Percentiles rank a stretch among this genome's conserved stretches.
phyloP scores from a whole-genome alignment of 2,113 vertebrate genomes.

The Protobothrops mucrosquamatus region DNA sequence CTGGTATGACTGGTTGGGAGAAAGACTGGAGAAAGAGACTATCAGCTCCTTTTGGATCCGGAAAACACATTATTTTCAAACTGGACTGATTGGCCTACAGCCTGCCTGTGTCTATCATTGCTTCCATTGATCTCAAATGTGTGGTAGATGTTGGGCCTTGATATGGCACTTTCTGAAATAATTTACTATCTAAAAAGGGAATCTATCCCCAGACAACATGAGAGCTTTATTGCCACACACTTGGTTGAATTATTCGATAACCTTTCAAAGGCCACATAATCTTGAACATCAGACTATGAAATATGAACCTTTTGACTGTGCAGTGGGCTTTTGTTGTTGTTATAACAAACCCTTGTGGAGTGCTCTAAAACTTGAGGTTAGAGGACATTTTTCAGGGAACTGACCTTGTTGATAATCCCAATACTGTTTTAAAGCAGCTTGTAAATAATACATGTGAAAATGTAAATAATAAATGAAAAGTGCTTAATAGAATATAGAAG shows the following conservation, averaged over 20 bases:
- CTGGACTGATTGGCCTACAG: background rate
- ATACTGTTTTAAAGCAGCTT: background rate
- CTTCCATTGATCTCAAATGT: background rate
- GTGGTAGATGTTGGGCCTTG: background rate
- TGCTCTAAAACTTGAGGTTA: background rate
- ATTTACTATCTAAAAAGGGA: constrained; percentile 13
- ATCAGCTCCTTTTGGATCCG: background rate
- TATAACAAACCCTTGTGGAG: background rate
- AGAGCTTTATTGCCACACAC: background rate
- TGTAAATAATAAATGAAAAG: background rate
- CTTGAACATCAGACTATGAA: background rate
- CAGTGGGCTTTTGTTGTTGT: background rate
- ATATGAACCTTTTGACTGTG: background rate
- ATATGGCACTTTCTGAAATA: background rate
- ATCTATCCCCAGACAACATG: background rate
- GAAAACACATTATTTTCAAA: background rate
- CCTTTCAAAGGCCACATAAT: background rate
- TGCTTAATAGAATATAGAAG: background rate
- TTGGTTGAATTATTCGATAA: background rate
- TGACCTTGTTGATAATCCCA: background rate
- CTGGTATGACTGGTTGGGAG: background rate
- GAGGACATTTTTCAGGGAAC: background rate
- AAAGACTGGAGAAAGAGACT: background rate
- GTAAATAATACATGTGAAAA: background rate
- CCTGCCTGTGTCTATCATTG: background rate